These are phyloP conservation scores for Lutjanus campechanus DNA, from an alignment of 2,797 vertebrate genomes.

Conservation along the genomic window DNA sequence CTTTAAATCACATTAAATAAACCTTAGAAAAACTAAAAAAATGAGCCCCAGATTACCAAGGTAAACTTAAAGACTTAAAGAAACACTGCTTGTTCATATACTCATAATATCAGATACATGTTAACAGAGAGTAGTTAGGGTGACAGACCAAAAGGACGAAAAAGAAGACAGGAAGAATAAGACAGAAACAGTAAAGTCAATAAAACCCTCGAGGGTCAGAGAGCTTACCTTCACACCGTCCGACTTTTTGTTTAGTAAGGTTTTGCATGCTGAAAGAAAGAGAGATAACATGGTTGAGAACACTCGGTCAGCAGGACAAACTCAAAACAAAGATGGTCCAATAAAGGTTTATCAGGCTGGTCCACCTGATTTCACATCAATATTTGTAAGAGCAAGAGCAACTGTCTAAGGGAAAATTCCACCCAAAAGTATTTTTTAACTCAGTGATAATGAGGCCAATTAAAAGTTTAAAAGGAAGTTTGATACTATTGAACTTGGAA, in stretches of 20 bases:
- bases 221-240: constrained; percentile 98
- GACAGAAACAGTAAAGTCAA: constrained; percentile 8
- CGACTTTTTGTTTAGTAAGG: constrained; percentile 97
- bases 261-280: constrained; percentile 95
- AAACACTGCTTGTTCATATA: neutral
- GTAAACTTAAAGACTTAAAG: constrained; percentile 15
- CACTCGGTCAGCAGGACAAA: neutral
- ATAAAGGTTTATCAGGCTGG: neutral
- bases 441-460: neutral
- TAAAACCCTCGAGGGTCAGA: constrained; percentile 13
- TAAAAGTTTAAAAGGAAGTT: constrained; percentile 11
- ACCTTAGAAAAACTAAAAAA: constrained; percentile 10
- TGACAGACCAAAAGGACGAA: constrained; percentile 39
- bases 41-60: constrained; percentile 31
- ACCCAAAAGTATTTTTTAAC: neutral
- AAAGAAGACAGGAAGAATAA: constrained; percentile 40
- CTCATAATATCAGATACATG: constrained; percentile 37
- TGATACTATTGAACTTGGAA: neutral
- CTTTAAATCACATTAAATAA: constrained; percentile 11
- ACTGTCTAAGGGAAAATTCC: neutral
- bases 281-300: constrained; percentile 32
- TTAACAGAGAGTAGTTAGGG: constrained; percentile 29
- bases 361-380: constrained; percentile 1
- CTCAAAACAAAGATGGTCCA: neutral
- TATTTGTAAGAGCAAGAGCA: neutral